Base-by-base conservation (phyloP, 2,113 vertebrate species). In the Sapajus apella region DNA sequence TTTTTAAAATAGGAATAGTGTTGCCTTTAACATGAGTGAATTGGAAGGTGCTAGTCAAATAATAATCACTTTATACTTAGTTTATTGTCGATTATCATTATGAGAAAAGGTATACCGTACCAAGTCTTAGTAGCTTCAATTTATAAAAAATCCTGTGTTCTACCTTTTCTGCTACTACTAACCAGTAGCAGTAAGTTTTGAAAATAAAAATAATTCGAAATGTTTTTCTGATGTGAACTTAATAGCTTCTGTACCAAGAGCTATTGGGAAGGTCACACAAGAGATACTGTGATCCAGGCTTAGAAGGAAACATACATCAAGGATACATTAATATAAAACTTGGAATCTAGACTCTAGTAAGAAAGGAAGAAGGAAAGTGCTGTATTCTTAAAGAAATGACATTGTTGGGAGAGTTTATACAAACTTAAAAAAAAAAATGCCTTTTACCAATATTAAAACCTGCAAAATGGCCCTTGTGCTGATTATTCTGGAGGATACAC, bases 241-340 rank as follows among this genome's bases (percentile, higher is more conserved):
- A 32, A 10, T 75, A 90, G 35, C n/a, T 96, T 87, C n/a, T 94
- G 50, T 95, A 14, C 32, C 25, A 73, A 91, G 64, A 95, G 17
- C 90, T 95, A 0, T 16, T 58, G 30, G 40, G 40, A 58, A 83
- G 56, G 64, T 91, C 73, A 73, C 25, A 43, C 7, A 79, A 73
- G n/a, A 81, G 32, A 43, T 76, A 11, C 50, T 76, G 11, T 64
- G 21, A 85, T 7, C 30, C 84, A 32, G 14, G 75, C 37, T 91
- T 84, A 30, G 83, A 87, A 76, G 56, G n/a, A 90, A 87, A 35
- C 8, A 11, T 43, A 35, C 8, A 21, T 90, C 37, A 85, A 32
- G 52, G 55, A 35, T 40, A 30, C 23, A 23, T 40, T 75, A 35
- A 45, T 27, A 6, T 82, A 37, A 84, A 40, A 45, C 45, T 81